phyloP scores from a whole-genome alignment of 1,140 invertebrate species.

The Steinernema feltiae region DNA sequence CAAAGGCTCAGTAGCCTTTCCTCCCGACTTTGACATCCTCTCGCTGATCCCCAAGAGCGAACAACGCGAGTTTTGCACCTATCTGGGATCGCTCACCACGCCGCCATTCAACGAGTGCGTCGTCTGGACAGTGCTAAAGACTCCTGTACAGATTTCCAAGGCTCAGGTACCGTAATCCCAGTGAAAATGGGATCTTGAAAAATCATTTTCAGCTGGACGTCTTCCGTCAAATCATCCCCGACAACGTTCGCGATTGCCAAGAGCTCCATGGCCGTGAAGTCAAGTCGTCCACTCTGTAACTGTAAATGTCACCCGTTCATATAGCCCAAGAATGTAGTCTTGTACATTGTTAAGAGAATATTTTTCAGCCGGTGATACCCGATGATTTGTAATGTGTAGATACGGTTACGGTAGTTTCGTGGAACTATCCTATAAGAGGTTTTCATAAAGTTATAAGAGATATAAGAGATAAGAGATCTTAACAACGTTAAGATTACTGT shows the following conservation, averaged over 20 bases:
- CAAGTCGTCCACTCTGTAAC: not conserved
- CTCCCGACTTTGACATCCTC: not conserved
- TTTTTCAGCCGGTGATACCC: too few relatives aligned
- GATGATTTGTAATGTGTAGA: too few relatives aligned
- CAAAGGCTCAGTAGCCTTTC: not conserved
- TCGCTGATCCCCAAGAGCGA: not conserved
- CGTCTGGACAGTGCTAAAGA: constrained; percentile 36
- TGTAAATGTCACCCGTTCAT: too few relatives aligned
- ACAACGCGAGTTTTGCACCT: constrained; percentile 44
- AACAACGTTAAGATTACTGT: too few relatives aligned
- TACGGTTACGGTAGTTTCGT: too few relatives aligned
- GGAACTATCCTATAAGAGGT: too few relatives aligned
- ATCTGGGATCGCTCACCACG: constrained; percentile 50
- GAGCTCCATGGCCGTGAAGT: constrained; percentile 26
- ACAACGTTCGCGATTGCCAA: constrained; percentile 33
- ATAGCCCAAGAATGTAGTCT: too few relatives aligned
- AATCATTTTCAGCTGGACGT: constrained; percentile 35
- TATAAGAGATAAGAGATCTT: too few relatives aligned
- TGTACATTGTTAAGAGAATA: too few relatives aligned
- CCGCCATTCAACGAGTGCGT: constrained; percentile 51
- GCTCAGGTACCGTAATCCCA: not conserved
- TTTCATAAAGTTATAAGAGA: too few relatives aligned
- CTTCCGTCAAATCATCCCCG: constrained; percentile 28
- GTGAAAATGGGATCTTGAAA: not conserved
- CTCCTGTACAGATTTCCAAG: constrained; percentile 25